Evolutionary conservation across 2,113 vertebrate genomes (phyloP).

Genomic region (Mustela lutreola): DNA sequence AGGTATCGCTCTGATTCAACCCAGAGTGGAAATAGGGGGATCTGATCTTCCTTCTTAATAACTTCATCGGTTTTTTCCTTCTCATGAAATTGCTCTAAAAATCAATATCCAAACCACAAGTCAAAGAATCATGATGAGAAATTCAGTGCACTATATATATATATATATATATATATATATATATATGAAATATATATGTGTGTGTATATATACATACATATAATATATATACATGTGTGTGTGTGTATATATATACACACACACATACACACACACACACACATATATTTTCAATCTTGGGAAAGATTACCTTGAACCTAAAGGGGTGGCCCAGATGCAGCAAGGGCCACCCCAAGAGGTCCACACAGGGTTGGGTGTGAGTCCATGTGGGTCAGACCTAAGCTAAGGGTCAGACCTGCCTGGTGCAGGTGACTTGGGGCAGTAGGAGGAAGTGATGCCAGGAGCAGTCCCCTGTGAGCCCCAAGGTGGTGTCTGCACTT

Average conservation of each 20-base stretch:
- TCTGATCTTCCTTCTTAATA: background rate
- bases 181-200: no score
- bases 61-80: background rate
- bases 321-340: background rate
- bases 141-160: background rate
- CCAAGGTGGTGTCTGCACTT: background rate
- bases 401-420: background rate
- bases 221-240: no score
- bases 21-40: background rate
- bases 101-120: background rate
- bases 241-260: no score
- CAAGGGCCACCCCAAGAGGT: accelerated
- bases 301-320: no score
- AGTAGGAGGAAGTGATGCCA: background rate
- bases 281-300: no score
- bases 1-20: background rate
- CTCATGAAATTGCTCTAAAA: background rate
- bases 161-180: no score
- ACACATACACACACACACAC: no score
- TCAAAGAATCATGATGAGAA: background rate
- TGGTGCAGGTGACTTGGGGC: background rate
- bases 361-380: background rate
- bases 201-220: no score
- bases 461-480: background rate
- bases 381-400: background rate